Evolutionary conservation across 2,888 invertebrate genomes (phyloP).

Genomic region (Eurytoma adleriae): DNA sequence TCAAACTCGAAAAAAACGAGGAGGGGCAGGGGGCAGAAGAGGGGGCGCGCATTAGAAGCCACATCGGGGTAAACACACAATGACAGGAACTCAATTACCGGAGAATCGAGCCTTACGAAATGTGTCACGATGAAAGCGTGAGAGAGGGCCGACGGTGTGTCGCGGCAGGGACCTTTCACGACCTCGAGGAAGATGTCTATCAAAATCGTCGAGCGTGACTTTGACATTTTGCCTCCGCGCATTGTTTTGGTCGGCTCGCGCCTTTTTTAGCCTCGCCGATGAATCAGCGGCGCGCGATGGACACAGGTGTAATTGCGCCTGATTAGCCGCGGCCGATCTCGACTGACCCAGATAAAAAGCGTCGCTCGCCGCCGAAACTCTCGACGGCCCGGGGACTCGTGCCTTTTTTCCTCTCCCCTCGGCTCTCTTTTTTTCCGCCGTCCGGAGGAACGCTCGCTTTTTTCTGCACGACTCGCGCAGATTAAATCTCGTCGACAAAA

Average conservation of each 20-base stretch:
- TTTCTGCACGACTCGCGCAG: too few relatives aligned
- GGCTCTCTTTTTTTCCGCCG: too few relatives aligned
- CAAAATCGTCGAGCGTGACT: constrained; percentile 57
- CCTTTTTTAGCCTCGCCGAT: constrained; percentile 5
- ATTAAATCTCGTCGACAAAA: neutral
- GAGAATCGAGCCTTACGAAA: constrained; percentile 57
- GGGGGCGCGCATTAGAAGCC: constrained; percentile 45
- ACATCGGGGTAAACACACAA: constrained; percentile 28
- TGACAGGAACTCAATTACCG: constrained; percentile 58
- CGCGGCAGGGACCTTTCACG: constrained; percentile 51
- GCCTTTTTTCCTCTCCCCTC: too few relatives aligned
- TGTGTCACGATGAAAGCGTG: constrained; percentile 59
- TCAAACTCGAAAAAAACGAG: constrained; percentile 23
- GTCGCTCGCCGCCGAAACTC: constrained; percentile 29
- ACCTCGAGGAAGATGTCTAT: constrained; percentile 59
- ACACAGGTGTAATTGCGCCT: neutral
- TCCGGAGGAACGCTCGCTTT: too few relatives aligned
- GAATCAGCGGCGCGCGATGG: neutral
- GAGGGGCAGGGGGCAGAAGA: constrained; percentile 2
- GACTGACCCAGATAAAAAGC: neutral
- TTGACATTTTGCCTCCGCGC: constrained; percentile 53
- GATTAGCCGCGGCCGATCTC: constrained; percentile 38
- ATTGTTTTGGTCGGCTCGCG: neutral
- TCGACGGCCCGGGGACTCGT: neutral
- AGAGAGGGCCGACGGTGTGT: constrained; percentile 34